Percentiles rank a stretch among this genome's conserved stretches.
Evolutionary conservation across 1,140 invertebrate species (phyloP).

Genomic region (Metopolophium dirhodum): DNA sequence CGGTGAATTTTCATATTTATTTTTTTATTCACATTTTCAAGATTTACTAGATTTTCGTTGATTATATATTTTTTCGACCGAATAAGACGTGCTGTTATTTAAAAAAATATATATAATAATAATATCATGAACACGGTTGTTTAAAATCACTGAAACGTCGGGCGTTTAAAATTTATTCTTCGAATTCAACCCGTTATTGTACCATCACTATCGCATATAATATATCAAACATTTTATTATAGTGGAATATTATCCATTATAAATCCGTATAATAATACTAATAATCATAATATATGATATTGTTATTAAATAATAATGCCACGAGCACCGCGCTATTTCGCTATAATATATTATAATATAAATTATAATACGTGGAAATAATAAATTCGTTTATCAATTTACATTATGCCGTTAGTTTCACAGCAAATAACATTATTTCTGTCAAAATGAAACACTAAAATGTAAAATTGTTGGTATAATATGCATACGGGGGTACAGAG

Average conservation of each 20-base stretch:
- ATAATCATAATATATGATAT: conserved; percentile 19
- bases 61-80: neutral
- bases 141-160: neutral
- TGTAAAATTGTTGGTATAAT: neutral
- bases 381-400: conserved; percentile 17
- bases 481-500: too few relatives aligned
- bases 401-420: neutral
- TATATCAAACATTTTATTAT: conserved; percentile 10
- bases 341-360: neutral
- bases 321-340: neutral
- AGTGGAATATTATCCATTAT: neutral
- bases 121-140: neutral
- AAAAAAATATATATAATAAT: neutral
- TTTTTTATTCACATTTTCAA: conserved; percentile 3
- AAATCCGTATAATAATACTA: conserved; percentile 6
- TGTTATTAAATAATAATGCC: conserved; percentile 12
- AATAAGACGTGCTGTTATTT: neutral
- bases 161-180: neutral
- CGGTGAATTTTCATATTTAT: neutral
- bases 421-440: neutral
- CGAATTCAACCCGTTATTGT: neutral
- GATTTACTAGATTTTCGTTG: conserved; percentile 1
- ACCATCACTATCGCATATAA: neutral
- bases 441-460: neutral
- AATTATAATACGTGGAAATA: neutral